Base-by-base conservation (phyloP, 2,113 vertebrate species). In the Bubalus kerabau region DNA sequence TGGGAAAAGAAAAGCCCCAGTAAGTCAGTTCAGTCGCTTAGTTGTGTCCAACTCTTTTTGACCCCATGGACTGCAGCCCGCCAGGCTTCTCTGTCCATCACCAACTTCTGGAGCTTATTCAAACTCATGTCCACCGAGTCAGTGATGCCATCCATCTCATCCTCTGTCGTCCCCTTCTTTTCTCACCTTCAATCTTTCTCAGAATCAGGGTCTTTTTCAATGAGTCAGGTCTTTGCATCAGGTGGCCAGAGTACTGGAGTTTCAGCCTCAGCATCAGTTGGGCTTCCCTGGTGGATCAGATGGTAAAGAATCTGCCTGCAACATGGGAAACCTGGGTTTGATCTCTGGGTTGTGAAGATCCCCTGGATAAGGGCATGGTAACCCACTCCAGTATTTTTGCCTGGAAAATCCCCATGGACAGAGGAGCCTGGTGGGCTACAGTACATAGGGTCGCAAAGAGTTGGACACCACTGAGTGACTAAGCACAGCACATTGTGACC, bases 311-410 rank as follows among this genome's bases (percentile, higher is more conserved):
- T 40, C n/a, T 24, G 2, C 36, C 36, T 40, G 19, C 10, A 40
- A 24, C 0, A 0, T 74, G 11, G 67, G 21, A 74, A 74, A 74
- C 67, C 16, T 74, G 67, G 5, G 21, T 40, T 74, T 3, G 19
- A 40, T 12, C 36, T 19, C 5, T 40, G 36, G 36, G 67, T 40
- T 74, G 21, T 24, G 67, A 40, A 40, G 67, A 74, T 74, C 36
- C 67, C 36, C 11, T 12, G 10, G 19, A 74, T 40, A 74, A 74
- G 19, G 19, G 21, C 67, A 74, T 24, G 67, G 11, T 40, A 74
- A 74, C 67, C 67, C 67, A 74, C 10, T 74, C 10, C 67, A 74
- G 36, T 24, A 74, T 74, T 74, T 74, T 40, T 74, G 11, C 19
- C 36, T 74, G 67, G 67, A 74, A 74, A 40, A 40, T 74, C 36